Evolutionary conservation across 2,797 vertebrate genomes (phyloP).

Genomic region (Kryptolebias ocellatus): DNA sequence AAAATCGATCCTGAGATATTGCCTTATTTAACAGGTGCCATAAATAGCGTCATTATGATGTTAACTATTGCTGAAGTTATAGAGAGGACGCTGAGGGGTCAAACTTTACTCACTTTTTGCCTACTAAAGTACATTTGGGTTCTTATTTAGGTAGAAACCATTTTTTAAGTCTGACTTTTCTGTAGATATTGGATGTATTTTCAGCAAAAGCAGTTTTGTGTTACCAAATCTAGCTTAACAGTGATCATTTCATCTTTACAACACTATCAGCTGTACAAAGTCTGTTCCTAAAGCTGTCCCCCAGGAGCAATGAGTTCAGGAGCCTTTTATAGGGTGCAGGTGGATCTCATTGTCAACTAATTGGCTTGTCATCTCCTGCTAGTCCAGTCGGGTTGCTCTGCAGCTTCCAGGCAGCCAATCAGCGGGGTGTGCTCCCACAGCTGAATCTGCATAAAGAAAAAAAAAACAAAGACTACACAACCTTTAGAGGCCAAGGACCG

Average conservation of each 20-base stretch:
- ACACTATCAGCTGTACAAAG: neutral
- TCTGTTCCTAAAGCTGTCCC: no score
- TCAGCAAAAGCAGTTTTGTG: constrained; percentile 3
- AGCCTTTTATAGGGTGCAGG: no score
- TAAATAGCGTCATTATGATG: constrained; percentile 89
- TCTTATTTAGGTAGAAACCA: constrained; percentile 3
- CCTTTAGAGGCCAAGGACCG: no score
- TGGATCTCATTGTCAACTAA: no score
- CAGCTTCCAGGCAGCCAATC: no score
- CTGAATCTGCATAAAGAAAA: no score
- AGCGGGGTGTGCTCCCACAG: no score
- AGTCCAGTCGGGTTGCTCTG: no score
- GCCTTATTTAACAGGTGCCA: constrained; percentile 89
- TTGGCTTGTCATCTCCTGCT: no score
- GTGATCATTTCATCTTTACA: neutral
- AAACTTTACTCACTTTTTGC: constrained; percentile 53
- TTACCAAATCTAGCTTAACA: constrained; percentile 1
- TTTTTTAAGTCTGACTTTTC: constrained; percentile 7
- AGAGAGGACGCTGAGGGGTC: constrained; percentile 74
- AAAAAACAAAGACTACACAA: no score
- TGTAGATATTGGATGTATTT: constrained; percentile 5
- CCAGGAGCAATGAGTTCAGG: no score
- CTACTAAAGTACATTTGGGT: constrained; percentile 15
- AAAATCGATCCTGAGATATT: constrained; percentile 94
- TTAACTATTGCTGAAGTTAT: constrained; percentile 79